Conservation (phyloP, 2,113 vertebrate genomes). For the Parotia lawesii region DNA sequence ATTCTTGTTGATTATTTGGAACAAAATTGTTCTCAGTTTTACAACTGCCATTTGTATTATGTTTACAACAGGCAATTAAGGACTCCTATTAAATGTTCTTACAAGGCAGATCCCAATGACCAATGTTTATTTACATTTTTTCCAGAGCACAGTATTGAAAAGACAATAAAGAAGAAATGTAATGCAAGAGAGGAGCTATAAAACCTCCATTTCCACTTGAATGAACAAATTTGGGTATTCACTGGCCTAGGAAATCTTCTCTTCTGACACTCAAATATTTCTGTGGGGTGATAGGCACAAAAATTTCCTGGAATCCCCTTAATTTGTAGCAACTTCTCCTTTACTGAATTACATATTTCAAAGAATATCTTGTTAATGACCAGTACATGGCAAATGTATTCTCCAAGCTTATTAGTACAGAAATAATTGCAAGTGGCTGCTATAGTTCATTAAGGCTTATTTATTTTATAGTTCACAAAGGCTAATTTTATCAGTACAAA, state of each 20-base stretch:
- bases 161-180: neutral
- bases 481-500: conserved; percentile 30
- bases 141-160: neutral
- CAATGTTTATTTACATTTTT: conserved; percentile 32
- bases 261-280: neutral
- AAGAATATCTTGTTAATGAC: neutral
- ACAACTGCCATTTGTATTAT: neutral
- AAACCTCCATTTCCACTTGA: neutral
- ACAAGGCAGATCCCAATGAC: conserved; percentile 4
- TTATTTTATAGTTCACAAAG: conserved; percentile 52
- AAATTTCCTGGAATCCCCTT: neutral
- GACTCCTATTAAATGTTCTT: neutral
- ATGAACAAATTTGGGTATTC: neutral
- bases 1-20: neutral
- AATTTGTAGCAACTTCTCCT: neutral
- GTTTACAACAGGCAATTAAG: conserved; percentile 32
- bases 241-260: neutral
- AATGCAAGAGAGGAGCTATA: neutral
- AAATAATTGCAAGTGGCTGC: conserved; percentile 37
- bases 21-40: conserved; percentile 6
- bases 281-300: neutral
- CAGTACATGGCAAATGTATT: neutral
- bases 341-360: conserved; percentile 13
- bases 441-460: conserved; percentile 48
- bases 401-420: conserved; percentile 10